A percentile compares a stretch with the other conserved stretches of the same genome.
These are phyloP conservation scores for Triplophysa bombifrons DNA, from an alignment of 2,797 vertebrate genomes.

Conservation along the genomic window DNA sequence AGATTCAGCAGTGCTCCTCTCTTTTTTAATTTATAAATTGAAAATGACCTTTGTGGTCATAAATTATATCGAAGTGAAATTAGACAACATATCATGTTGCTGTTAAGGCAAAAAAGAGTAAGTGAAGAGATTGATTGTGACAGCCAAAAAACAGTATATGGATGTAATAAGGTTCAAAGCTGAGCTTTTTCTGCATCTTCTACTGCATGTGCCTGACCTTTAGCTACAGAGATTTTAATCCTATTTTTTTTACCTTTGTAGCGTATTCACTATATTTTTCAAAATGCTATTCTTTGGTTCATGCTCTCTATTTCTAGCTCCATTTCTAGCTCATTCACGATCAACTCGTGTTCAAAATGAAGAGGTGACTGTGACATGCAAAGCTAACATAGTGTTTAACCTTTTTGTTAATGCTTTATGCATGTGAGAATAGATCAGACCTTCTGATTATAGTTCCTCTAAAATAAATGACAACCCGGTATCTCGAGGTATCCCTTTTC, in stretches of 20 bases:
- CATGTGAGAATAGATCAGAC: not conserved
- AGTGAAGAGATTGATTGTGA: slow-evolving; percentile 35
- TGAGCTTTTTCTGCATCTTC: not conserved
- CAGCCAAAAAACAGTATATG: slow-evolving; percentile 2
- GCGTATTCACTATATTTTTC: slow-evolving; percentile 36
- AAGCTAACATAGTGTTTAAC: slow-evolving; percentile 15
- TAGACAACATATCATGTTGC: slow-evolving; percentile 5
- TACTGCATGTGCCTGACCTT: slow-evolving; percentile 48
- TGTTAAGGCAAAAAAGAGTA: not conserved
- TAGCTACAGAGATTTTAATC: slow-evolving; percentile 45
- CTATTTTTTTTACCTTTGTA: slow-evolving; percentile 17
- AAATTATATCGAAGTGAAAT: not conserved
- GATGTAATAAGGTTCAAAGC: slow-evolving; percentile 7
- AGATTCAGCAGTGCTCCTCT: not conserved
- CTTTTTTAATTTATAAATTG: slow-evolving; percentile 2
- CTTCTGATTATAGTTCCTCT: not conserved
- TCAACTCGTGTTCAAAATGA: slow-evolving; percentile 17
- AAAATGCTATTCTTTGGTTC: slow-evolving; percentile 36
- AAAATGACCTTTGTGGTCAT: not conserved
- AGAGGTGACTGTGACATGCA: not conserved
- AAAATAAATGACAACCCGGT: not conserved
- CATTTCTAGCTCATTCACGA: not conserved
- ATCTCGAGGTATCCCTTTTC: slow-evolving; percentile 2
- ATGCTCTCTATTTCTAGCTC: not conserved
- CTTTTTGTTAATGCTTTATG: slow-evolving; percentile 27